These are phyloP conservation scores for Dipus sagitta DNA, from an alignment of 2,797 vertebrate species.

Conservation along the genomic window DNA sequence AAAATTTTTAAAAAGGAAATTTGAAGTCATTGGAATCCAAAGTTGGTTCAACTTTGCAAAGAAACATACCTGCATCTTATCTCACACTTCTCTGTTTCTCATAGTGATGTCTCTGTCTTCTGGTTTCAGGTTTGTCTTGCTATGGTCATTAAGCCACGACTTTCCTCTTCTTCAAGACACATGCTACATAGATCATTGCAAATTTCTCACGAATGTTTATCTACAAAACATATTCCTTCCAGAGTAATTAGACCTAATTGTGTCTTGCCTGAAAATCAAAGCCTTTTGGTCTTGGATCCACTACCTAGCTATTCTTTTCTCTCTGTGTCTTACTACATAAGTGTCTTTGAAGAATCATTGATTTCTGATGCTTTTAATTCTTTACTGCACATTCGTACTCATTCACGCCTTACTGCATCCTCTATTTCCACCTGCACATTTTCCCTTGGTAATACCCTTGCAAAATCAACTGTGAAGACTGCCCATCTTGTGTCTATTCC, in stretches of 20 bases:
- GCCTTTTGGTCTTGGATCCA: background rate
- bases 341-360: background rate
- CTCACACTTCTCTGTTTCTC: background rate
- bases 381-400: background rate
- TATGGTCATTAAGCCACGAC: background rate
- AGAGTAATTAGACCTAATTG: background rate
- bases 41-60: background rate
- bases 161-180: conserved; percentile 3
- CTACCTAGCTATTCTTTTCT: background rate
- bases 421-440: rapidly evolving
- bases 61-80: background rate
- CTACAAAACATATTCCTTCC: background rate
- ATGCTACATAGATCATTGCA: background rate
- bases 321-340: background rate
- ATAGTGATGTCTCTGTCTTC: background rate
- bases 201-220: background rate
- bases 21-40: background rate
- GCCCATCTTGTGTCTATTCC: background rate
- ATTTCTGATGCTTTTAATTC: background rate
- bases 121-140: background rate
- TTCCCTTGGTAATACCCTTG: background rate
- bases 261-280: background rate
- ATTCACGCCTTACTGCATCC: background rate
- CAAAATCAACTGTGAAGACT: background rate
- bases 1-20: background rate